These are phyloP conservation scores for Brevimyrus niger DNA, from an alignment of 2,113 vertebrate genomes.

Conservation along the genomic window DNA sequence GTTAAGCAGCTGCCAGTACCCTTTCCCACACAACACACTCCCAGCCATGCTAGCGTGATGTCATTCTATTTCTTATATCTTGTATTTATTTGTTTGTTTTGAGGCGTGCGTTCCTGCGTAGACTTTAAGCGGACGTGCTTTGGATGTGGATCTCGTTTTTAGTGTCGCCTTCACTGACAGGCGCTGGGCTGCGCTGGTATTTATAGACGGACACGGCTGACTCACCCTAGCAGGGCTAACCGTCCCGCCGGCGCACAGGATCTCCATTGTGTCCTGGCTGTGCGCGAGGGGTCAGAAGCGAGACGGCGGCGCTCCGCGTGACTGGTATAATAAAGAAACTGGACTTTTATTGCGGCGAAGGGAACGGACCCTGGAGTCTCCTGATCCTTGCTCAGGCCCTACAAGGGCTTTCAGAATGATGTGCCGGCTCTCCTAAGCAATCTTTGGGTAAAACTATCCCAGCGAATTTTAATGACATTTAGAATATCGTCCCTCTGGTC, in stretches of 20 bases:
- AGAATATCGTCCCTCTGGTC: neutral
- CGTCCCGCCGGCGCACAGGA: neutral
- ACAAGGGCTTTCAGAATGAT: neutral
- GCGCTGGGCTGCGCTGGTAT: neutral
- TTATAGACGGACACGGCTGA: neutral
- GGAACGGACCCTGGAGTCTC: neutral
- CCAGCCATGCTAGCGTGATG: neutral
- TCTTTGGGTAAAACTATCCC: neutral
- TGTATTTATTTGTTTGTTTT: neutral
- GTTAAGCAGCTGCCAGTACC: neutral
- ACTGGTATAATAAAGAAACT: neutral
- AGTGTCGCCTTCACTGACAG: neutral
- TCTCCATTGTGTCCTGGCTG: neutral
- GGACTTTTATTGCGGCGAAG: too few species aligned
- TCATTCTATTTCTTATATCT: neutral
- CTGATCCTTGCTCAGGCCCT: neutral
- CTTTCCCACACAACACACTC: neutral
- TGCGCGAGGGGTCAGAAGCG: neutral
- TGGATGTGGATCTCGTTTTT: neutral
- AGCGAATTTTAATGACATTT: neutral
- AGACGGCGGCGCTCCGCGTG: neutral
- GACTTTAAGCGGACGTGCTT: neutral
- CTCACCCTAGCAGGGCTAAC: neutral
- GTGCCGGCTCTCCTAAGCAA: neutral
- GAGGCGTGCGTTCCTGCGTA: neutral